These are phyloP conservation scores for Apis florea DNA, from an alignment of 1,140 invertebrate genomes.

Conservation along the genomic window DNA sequence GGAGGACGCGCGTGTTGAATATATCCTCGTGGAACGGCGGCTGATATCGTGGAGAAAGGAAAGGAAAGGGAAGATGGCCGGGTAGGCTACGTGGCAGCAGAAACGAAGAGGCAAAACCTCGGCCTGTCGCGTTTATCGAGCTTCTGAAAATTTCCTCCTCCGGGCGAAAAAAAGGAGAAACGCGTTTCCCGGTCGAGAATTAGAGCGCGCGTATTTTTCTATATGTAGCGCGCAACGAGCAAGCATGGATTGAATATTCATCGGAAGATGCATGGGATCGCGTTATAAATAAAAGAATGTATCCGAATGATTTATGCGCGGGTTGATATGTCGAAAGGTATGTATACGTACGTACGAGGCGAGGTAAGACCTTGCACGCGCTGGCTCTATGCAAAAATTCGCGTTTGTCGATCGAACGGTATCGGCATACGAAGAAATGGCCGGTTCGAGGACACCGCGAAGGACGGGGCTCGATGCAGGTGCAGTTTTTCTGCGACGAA, in stretches of 20 bases:
- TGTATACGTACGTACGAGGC: neutral
- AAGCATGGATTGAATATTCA: conserved; percentile 13
- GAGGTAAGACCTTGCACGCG: neutral
- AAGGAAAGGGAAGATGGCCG: neutral
- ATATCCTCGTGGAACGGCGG: conserved; percentile 29
- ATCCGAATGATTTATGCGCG: neutral
- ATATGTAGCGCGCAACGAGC: neutral
- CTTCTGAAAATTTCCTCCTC: no score
- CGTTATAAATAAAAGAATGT: conserved; percentile 14
- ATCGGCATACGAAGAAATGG: conserved; percentile 56
- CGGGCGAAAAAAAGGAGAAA: no score
- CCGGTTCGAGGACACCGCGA: conserved; percentile 39
- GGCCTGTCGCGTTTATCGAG: no score
- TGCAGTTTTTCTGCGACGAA: conserved; percentile 56
- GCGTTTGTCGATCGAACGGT: conserved; percentile 43
- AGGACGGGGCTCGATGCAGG: conserved; percentile 43
- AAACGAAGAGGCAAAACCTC: conserved; percentile 7
- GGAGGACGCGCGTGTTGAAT: conserved; percentile 8
- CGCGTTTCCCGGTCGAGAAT: neutral
- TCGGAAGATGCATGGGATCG: neutral
- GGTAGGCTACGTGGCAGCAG: neutral
- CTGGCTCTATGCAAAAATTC: conserved; percentile 17
- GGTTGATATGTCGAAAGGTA: conserved; percentile 47
- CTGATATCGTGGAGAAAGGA: conserved; percentile 16
- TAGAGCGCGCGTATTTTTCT: neutral